Evolutionary conservation across 1,140 invertebrate genomes (phyloP), one percentile per base, ranked within the genome.

Genomic region (Scaptomyza graminum): DNA sequence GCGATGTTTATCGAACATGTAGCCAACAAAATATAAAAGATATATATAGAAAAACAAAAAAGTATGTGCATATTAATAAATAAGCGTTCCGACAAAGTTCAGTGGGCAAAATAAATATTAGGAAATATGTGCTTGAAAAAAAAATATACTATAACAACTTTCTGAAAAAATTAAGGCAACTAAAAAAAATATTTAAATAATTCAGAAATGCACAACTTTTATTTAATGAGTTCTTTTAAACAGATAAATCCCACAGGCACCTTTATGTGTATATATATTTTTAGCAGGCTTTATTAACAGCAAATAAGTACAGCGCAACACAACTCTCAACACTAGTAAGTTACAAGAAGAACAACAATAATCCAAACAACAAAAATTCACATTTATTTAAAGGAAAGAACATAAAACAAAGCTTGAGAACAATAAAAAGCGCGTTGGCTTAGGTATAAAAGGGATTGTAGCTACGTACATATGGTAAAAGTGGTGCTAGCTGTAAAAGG

Each of bases 371-470:
- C 64, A 70, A 56, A 44, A 61, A 50, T 11, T 54, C 57, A 60
- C 49, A 74, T 34, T 72, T 52, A 64, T 56, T 61, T 34, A 9
- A 34, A 8, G 9, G 31, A 67, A 9, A 34, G n/a, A 39, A 18
- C 55, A 54, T n/a, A 47, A 34, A 39, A 55, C 51, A 51, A 56
- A 54, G 55, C 47, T 62, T 9, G 28, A 56, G 63, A 70, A 73
- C 73, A 85, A 80, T 71, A 71, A 65, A 77, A 85, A 69, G 69
- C 81, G 54, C 77, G 49, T 85, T 85, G 81, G 69, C 81, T 77
- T 64, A 77, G 81, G 74, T 80, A 70, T 34, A 34, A 71, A n/a
- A 43, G 34, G 18, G 25, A 54, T 44, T 60, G n/a, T 18, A 37
- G 22, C 31, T n/a, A n/a, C 37, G 47, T 46, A 66, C 57, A 59